phyloP scores from a whole-genome alignment of 2,797 vertebrate species.

The Zonotrichia albicollis region DNA sequence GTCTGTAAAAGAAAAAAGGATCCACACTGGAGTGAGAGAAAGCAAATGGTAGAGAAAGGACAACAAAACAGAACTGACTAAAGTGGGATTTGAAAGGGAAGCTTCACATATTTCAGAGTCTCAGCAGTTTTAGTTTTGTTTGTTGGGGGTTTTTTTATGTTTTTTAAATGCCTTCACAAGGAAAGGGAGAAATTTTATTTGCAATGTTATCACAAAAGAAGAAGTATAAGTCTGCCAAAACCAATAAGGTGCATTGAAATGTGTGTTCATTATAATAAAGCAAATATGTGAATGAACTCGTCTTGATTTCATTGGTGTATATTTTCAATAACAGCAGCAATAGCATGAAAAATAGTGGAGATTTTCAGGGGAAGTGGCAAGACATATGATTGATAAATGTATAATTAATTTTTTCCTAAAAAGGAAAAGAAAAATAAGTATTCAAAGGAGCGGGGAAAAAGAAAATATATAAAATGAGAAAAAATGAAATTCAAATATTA shows the following conservation, averaged over 20 bases:
- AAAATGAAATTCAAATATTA: background rate
- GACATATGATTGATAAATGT: background rate
- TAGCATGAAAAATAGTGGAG: background rate
- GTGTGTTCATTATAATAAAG: background rate
- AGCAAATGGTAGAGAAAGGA: background rate
- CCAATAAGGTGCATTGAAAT: background rate
- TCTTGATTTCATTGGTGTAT: background rate
- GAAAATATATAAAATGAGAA: background rate
- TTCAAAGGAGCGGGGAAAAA: background rate
- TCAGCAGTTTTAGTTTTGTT: background rate
- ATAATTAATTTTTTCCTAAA: background rate
- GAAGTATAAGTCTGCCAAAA: background rate
- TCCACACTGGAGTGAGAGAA: background rate
- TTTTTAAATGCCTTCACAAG: background rate
- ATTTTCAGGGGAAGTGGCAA: background rate
- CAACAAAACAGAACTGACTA: background rate
- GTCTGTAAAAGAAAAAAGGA: background rate
- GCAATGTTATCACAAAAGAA: background rate
- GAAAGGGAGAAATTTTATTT: background rate
- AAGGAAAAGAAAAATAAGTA: background rate
- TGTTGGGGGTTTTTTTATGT: accelerated
- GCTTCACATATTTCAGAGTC: background rate
- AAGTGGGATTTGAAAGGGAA: background rate
- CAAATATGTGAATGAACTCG: background rate
- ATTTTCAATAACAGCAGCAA: background rate